Percentiles rank a stretch among this genome's conserved stretches.
Evolutionary conservation across 2,113 vertebrate genomes (phyloP).

Genomic region (Hippoglossus stenolepis): DNA sequence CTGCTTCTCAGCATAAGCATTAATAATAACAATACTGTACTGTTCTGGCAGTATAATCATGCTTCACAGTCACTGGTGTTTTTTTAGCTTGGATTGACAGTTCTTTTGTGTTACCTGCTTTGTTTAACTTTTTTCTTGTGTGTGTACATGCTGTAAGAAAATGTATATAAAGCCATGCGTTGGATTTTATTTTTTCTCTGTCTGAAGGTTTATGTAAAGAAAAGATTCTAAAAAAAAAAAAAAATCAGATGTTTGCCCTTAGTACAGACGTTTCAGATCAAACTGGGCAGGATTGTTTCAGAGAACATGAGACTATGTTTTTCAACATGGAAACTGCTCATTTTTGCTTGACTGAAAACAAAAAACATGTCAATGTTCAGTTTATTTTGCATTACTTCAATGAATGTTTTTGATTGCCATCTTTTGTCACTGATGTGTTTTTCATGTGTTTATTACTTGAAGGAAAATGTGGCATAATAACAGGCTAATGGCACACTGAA

Average conservation of each 20-base stretch:
- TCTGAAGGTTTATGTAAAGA: conserved; percentile 56
- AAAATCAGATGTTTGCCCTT: conserved; percentile 37
- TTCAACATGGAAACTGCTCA: conserved; percentile 40
- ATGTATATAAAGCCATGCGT: conserved; percentile 59
- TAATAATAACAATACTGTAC: conserved; percentile 24
- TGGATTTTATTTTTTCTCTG: conserved; percentile 59
- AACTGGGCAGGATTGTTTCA: conserved; percentile 50
- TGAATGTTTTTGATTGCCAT: conserved; percentile 78
- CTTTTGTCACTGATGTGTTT: conserved; percentile 41
- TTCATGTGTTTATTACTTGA: background rate
- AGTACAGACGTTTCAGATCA: conserved; percentile 33
- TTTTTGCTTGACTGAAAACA: conserved; percentile 51
- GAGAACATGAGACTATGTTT: conserved; percentile 55
- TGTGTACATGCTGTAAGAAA: conserved; percentile 75
- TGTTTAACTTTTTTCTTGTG: conserved; percentile 27
- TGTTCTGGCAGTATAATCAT: conserved; percentile 36
- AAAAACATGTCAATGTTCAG: conserved; percentile 57
- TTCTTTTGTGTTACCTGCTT: conserved; percentile 57
- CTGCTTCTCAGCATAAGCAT: conserved; percentile 48
- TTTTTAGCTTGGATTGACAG: conserved; percentile 42
- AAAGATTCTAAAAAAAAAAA: conserved; percentile 15
- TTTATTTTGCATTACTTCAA: conserved; percentile 78
- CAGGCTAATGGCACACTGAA: too few species aligned
- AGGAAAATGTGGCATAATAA: too few species aligned
- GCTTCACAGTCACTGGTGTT: conserved; percentile 25